Evolutionary conservation across 2,113 vertebrate species (phyloP), one percentile per base, ranked within the genome.

Genomic region (Onychorhynchus coronatus): DNA sequence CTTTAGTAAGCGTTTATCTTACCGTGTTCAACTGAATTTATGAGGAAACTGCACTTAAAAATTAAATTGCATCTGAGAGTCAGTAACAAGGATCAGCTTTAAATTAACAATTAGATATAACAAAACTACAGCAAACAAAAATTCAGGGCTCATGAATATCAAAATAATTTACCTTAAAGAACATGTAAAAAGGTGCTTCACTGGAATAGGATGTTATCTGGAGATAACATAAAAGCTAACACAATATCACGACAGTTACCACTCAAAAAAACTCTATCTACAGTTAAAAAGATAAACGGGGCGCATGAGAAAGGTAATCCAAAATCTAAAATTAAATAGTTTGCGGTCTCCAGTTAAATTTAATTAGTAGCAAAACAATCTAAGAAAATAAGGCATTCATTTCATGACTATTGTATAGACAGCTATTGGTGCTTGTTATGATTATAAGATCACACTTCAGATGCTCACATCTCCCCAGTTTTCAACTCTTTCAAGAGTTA

Each of bases 221-320:
- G 42, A 89, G 39, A 89, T 79, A 85, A 55, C 33, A 76, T 63
- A 56, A 94, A 91, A 80, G 46, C 21, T 92, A 73, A 85, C 17
- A 72, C 35, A 94, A 76, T 76, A 85, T 50, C 17, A 35, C n/a
- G 90, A 20, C 44, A 61, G 33, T 49, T 87, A 30, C 33, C 13
- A 77, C 82, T 59, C 19, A 89, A 65, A 84, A 82, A 68, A 56
- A 24, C 12, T 53, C 41, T 63, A 72, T 80, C 77, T 93, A 67
- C 68, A 92, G n/a, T 91, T 92, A 88, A 78, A 93, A 96, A 90
- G 89, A 89, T 68, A 90, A 68, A 91, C 20, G 35, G 44, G 8
- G 25, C 23, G 71, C 47, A 68, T 72, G 14, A 77, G 35, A 81
- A 85, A 93, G 23, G 41, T 75, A 83, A 94, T 49, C 14, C 33